Base-by-base conservation (phyloP, 2,888 invertebrate genomes). In the Elgonia sp. region DNA sequence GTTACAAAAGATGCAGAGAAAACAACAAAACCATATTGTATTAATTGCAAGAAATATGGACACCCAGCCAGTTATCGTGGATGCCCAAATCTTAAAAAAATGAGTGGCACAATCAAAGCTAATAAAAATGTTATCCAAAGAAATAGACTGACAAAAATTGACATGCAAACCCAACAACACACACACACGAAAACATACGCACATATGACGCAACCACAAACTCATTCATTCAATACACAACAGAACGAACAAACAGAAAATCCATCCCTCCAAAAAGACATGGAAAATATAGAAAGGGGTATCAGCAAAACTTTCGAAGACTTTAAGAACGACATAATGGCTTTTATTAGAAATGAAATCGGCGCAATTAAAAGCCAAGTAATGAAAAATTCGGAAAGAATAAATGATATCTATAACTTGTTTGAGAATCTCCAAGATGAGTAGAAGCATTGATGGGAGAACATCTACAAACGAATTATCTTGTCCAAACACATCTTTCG, bases 21-120 rank as follows among this genome's bases (percentile, higher is more conserved):
- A 14, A 3, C 1, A 37, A 40, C 46, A 46, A 7, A 40, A n/a
- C n/a, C 53, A 12, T n/a, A 20, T 18, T 86, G 86, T 16, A 53
- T 40, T 0, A 72, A 57, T 10, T 57, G 72, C 16, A 18, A 18
- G 7, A n/a, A 37, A 18, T 3, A 18, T 1, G 72, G 55, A 1
- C 72, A 72, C 40, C 72, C 72, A 20, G 72, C 72, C 16, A 14
- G 12, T 46, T 46, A 46, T 46, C 10, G 46, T 14, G 46, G 46
- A 46, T 46, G 46, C 46, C 46, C 46, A 46, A 14, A 14, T 46
- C 46, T 46, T 46, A 46, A 46, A 46, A 46, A 46, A 46, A 46
- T 46, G 6, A 46, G 6, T 14, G 46, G 6, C 10, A 46, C 10
- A 14, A 42, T 46, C 10, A 46, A 46, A 14, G 16, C 16, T 46